A percentile compares a stretch with the other conserved stretches of the same genome.
Evolutionary conservation across 2,797 vertebrate species (phyloP).

Genomic region (Monodelphis domestica): DNA sequence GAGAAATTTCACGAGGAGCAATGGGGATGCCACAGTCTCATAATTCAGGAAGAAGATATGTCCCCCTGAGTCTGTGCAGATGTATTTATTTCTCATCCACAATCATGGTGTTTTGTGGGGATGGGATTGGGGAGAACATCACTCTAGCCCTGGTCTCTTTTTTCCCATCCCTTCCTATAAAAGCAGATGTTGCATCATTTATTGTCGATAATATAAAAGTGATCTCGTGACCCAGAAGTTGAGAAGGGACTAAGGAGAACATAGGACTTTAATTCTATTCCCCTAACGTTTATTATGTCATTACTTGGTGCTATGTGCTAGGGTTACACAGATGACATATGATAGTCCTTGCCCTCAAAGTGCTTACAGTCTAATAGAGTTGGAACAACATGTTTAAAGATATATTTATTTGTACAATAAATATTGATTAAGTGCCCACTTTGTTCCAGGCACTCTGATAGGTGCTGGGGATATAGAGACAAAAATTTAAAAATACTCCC

Average conservation of each 20-base stretch:
- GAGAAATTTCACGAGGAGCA: neutral
- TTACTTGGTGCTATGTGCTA: neutral
- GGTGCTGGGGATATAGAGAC: neutral
- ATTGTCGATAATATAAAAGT: neutral
- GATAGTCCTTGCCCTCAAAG: too few species aligned
- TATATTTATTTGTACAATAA: neutral
- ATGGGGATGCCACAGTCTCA: neutral
- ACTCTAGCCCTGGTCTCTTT: neutral
- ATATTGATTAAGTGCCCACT: neutral
- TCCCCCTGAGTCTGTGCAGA: neutral
- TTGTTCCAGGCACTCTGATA: neutral
- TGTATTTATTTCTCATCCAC: neutral
- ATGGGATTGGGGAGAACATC: neutral
- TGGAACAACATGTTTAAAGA: neutral
- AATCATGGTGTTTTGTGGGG: neutral
- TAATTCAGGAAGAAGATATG: neutral
- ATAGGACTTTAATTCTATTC: neutral
- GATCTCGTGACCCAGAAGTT: neutral
- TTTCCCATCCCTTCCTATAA: neutral
- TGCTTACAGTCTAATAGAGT: too few species aligned
- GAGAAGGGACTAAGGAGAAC: neutral
- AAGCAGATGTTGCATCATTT: neutral
- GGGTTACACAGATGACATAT: neutral
- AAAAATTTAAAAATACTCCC: neutral
- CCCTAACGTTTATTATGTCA: neutral